Base-by-base conservation (phyloP, 2,113 vertebrate species). In the Bungarus multicinctus region DNA sequence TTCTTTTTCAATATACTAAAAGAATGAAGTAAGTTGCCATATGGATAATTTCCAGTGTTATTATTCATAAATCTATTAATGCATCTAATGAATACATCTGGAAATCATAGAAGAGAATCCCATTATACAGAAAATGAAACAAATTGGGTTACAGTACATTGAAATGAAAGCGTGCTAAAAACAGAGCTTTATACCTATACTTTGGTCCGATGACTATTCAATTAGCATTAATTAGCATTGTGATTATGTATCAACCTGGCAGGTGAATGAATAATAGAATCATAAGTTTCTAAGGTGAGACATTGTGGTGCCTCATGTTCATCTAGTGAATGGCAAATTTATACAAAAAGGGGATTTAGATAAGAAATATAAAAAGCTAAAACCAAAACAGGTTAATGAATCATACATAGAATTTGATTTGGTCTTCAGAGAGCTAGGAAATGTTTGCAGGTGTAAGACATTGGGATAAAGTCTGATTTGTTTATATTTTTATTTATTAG, bases 381-480 rank as follows among this genome's bases (percentile, higher is more conserved):
- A 91, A 91, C n/a, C 22, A 91, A 43, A 74, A 55, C 90, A 91
- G 69, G 6, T 91, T 81, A 91, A 91, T 91, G 53, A 74, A 91
- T 91, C 50, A 23, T 91, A 52, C 20, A 23, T 91, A 53, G 90
- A 91, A 81, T 16, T 27, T 43, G 14, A 27, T 91, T 43, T 85
- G 34, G 23, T 85, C 69, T 91, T 85, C 64, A 85, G 53, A 85
- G 69, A 85, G 50, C 69, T 85, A 53, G 39, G 27, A 52, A 91
- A 85, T 52, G 81, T 55, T 85, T 91, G 69, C 69, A 74, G 27
- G 39, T 39, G 12, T 30, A 91, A 55, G 25, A 55, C 22, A 3
- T 8, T 81, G 34, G n/a, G 25, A 39, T 54, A 53, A 85, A 81
- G 7, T 39, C 18, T 43, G 74, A 91, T 85, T 85, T 39, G 22